phyloP scores from a whole-genome alignment of 2,797 vertebrate species.

The Gorsachius magnificus region DNA sequence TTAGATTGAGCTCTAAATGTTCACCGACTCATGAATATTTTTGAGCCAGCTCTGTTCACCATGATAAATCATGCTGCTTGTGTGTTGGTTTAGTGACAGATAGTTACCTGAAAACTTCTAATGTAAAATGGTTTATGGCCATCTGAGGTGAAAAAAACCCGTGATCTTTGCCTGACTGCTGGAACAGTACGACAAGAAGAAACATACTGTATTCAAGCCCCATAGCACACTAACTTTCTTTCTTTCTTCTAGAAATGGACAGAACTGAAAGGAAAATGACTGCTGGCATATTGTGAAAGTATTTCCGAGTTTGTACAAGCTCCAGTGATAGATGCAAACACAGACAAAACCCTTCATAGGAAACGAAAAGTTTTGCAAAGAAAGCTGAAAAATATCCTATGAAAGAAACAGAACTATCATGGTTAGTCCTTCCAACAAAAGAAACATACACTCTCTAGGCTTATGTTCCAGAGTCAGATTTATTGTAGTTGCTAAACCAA shows the following conservation, averaged over 20 bases:
- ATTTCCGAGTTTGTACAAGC: conserved; percentile 44
- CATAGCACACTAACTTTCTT: conserved; percentile 18
- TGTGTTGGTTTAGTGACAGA: conserved; percentile 41
- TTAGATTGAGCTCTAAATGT: conserved; percentile 57
- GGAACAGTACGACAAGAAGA: conserved; percentile 56
- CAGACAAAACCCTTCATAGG: neutral
- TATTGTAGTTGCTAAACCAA: conserved; percentile 42
- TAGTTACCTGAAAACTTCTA: conserved; percentile 64
- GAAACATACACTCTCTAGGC: conserved; percentile 10
- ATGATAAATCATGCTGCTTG: conserved; percentile 16
- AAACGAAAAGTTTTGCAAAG: conserved; percentile 52
- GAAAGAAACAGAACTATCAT: conserved; percentile 38
- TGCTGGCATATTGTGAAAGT: conserved; percentile 57
- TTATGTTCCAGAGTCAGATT: conserved; percentile 29
- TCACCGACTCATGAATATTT: conserved; percentile 35
- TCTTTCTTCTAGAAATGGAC: conserved; percentile 69
- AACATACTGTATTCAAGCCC: conserved; percentile 35
- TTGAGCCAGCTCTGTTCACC: conserved; percentile 19
- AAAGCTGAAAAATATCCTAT: conserved; percentile 28
- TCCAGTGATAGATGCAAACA: conserved; percentile 55
- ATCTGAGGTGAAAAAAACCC: conserved; percentile 31
- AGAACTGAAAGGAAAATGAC: conserved; percentile 63
- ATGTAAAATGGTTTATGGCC: conserved; percentile 52
- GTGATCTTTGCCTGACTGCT: conserved; percentile 60
- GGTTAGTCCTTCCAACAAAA: conserved; percentile 34